Conservation (phyloP, 2,888 invertebrate genomes). For the Erynnis tages region DNA sequence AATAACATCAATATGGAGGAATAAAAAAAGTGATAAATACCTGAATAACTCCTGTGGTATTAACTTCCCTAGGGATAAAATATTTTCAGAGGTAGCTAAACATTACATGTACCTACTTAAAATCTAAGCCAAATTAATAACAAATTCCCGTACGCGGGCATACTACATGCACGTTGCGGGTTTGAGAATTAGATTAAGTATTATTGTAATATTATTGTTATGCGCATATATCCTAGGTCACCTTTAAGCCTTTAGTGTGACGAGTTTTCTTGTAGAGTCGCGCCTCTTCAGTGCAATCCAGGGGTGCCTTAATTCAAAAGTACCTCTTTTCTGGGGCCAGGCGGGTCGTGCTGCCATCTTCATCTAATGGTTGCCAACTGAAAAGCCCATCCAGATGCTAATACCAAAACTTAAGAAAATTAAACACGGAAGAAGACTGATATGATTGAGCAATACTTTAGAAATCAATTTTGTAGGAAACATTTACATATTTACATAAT, state of each 20-base stretch:
- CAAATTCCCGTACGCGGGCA: slow-evolving; percentile 48
- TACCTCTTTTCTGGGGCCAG: slow-evolving; percentile 64
- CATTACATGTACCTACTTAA: slow-evolving; percentile 59
- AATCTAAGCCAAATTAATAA: slow-evolving; percentile 54
- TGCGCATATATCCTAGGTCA: slow-evolving; percentile 71
- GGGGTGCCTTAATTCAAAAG: slow-evolving; percentile 59
- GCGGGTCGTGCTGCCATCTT: slow-evolving; percentile 40
- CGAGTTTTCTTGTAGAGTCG: slow-evolving; percentile 34
- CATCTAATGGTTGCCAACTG: slow-evolving; percentile 67
- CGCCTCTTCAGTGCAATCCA: slow-evolving; percentile 45
- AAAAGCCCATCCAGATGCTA: slow-evolving; percentile 79
- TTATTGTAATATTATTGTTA: slow-evolving; percentile 49
- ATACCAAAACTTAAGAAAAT: slow-evolving; percentile 52
- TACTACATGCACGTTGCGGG: slow-evolving; percentile 62
- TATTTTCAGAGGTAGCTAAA: slow-evolving; percentile 62
- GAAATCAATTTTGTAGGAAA: neutral
- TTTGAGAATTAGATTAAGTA: slow-evolving; percentile 36
- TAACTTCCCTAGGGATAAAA: slow-evolving; percentile 62
- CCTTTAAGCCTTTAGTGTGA: slow-evolving; percentile 61
- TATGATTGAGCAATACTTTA: slow-evolving; percentile 23
- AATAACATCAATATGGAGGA: slow-evolving; percentile 56
- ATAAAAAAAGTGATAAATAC: slow-evolving; percentile 74
- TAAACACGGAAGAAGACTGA: slow-evolving; percentile 39
- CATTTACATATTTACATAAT: neutral
- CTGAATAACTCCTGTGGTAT: slow-evolving; percentile 74